A percentile compares a stretch with the other conserved stretches of the same genome.
These are phyloP conservation scores for Digitonthophagus gazella DNA, from an alignment of 2,888 invertebrate genomes.

Conservation along the genomic window DNA sequence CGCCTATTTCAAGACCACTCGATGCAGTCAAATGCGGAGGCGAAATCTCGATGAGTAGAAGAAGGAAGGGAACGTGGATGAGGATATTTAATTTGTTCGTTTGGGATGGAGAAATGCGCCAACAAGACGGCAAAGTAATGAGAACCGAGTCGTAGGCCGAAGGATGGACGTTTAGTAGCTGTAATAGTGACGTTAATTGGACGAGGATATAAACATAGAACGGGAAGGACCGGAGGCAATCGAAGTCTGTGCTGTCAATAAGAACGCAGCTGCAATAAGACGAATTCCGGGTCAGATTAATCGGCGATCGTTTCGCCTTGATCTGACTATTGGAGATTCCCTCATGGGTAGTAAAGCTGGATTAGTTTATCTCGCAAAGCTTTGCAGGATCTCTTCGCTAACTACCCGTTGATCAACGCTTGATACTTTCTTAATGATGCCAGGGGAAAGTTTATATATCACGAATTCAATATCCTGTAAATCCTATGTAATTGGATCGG, in stretches of 20 bases:
- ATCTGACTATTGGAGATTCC: constrained; percentile 28
- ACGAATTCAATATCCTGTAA: no score
- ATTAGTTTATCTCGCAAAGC: constrained; percentile 48
- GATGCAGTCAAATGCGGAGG: neutral
- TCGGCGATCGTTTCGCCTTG: constrained; percentile 28
- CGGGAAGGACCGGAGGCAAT: constrained; percentile 9
- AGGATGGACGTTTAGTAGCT: neutral
- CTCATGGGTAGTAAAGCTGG: constrained; percentile 35
- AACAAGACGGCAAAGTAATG: neutral
- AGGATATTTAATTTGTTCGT: neutral
- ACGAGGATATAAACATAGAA: constrained; percentile 10
- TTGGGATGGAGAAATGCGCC: neutral
- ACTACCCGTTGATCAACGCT: constrained; percentile 43
- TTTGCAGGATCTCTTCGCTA: constrained; percentile 47
- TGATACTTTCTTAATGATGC: neutral
- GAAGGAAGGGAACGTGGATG: neutral
- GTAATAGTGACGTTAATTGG: constrained; percentile 2
- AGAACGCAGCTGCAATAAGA: constrained; percentile 28
- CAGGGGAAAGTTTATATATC: constrained; percentile 43
- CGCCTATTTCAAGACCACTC: neutral
- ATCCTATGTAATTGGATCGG: no score
- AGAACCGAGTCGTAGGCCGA: neutral
- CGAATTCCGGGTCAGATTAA: constrained; percentile 30
- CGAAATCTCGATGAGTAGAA: neutral
- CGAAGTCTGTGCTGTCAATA: constrained; percentile 27